Evolutionary conservation across 2,113 vertebrate genomes (phyloP).

Genomic region (Bos javanicus): DNA sequence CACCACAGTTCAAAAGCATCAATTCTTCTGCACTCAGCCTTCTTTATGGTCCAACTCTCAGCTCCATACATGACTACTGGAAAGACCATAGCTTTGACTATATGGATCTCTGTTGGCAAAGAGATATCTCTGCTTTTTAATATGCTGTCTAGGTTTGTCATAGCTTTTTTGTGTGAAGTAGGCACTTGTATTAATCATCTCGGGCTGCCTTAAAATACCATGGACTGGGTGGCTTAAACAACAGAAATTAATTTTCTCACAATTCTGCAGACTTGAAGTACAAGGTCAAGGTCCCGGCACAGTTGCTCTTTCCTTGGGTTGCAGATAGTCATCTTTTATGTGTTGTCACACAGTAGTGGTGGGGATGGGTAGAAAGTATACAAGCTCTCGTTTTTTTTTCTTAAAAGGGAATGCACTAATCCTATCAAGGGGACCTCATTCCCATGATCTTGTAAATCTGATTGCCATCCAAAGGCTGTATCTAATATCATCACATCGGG

Average conservation of each 20-base stretch:
- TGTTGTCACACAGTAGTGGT: neutral
- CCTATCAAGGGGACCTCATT: neutral
- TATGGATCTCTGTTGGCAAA: neutral
- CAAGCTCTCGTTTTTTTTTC: neutral
- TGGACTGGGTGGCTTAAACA: neutral
- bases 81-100: neutral
- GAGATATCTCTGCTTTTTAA: neutral
- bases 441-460: neutral
- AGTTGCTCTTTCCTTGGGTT: neutral
- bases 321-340: neutral
- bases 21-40: neutral
- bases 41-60: neutral
- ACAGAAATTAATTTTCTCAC: neutral
- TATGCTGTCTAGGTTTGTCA: neutral
- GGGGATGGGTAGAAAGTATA: neutral
- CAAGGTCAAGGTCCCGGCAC: neutral
- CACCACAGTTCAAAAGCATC: neutral
- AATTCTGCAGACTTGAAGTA: neutral
- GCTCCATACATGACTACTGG: neutral
- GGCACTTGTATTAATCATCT: neutral
- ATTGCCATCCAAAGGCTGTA: neutral
- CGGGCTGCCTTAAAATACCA: neutral
- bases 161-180: neutral
- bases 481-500: neutral
- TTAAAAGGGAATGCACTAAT: neutral